Base-by-base conservation (phyloP, 2,888 invertebrate genomes). In the Cheilosia urbana region DNA sequence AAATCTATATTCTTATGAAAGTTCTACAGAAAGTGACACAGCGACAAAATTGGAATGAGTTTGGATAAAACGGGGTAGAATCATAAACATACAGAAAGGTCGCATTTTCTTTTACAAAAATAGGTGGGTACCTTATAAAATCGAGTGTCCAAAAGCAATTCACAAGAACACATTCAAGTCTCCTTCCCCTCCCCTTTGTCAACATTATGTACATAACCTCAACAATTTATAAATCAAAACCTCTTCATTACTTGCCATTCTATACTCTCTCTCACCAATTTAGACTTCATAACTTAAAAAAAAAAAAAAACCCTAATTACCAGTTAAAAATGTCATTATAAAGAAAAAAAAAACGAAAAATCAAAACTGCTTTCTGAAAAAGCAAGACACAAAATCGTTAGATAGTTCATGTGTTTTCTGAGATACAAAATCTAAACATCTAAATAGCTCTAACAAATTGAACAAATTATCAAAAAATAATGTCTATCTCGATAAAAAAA, bases 391-490 rank as follows among this genome's bases (percentile, higher is more conserved):
- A 51, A 51, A 60, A 51, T 69, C 69, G 57, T 68, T 81, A 76
- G 76, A 76, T 69, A 81, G 76, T 81, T 76, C 69, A 81, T 73
- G 80, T 68, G 80, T 75, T 80, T 58, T 66, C 58, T 66, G 66
- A 79, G 66, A 63, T 30, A 68, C 63, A 62, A 62, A 69, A 76
- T 68, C 58, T 60, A 27, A 53, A 45, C 66, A 69, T 69, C 68
- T 45, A 17, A 42, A 60, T 53, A 60, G 65, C 45, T 75, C 55
- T 68, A 62, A 68, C 53, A 19, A 78, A 69, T 66, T 63, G 53
- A 78, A 55, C 37, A 51, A 55, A 49, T 49, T 21, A 45, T 7
- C 17, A 45, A 60, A 19, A 34, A 68, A 11, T 13, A 55, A 53
- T 60, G 42, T 60, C 42, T 73, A 63, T 51, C 55, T 40, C 27